Evolutionary conservation across 2,888 invertebrate species (phyloP).

Genomic region (Dermolepida albohirtum): DNA sequence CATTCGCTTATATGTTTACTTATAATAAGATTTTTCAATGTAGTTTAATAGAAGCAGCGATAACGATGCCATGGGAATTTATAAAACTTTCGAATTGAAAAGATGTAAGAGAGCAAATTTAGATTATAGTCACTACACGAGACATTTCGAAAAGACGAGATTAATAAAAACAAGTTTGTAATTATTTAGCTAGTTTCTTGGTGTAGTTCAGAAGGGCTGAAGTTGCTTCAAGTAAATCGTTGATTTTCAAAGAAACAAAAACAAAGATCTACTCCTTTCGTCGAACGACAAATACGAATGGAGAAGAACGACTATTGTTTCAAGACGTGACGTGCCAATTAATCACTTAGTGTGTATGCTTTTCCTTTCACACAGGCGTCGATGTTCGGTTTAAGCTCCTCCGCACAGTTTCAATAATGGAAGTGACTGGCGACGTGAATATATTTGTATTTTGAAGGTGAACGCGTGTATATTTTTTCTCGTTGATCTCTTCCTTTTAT

Average conservation of each 20-base stretch:
- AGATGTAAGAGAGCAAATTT: too few species aligned
- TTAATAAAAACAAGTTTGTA: too few species aligned
- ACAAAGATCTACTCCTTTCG: constrained; percentile 1
- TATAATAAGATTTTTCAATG: too few species aligned
- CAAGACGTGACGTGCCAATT: constrained; percentile 17
- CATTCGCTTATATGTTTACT: too few species aligned
- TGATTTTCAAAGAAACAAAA: constrained; percentile 18
- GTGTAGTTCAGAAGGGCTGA: neutral
- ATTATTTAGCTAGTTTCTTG: too few species aligned
- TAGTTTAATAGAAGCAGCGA: too few species aligned
- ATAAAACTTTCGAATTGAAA: too few species aligned
- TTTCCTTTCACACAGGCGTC: constrained; percentile 4
- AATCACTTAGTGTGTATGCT: constrained; percentile 27
- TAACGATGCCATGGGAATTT: too few species aligned
- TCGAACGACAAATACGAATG: constrained; percentile 2
- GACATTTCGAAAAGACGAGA: too few species aligned
- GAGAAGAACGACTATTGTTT: constrained; percentile 13
- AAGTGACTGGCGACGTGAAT: neutral
- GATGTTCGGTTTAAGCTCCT: constrained; percentile 7
- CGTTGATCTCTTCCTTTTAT: too few species aligned
- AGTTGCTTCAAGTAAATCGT: neutral
- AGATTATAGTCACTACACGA: too few species aligned
- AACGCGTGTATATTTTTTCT: too few species aligned
- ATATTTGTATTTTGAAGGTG: neutral
- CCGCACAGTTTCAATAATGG: constrained; percentile 8